phyloP scores from a whole-genome alignment of 2,113 vertebrate species.

The Menura novaehollandiae region DNA sequence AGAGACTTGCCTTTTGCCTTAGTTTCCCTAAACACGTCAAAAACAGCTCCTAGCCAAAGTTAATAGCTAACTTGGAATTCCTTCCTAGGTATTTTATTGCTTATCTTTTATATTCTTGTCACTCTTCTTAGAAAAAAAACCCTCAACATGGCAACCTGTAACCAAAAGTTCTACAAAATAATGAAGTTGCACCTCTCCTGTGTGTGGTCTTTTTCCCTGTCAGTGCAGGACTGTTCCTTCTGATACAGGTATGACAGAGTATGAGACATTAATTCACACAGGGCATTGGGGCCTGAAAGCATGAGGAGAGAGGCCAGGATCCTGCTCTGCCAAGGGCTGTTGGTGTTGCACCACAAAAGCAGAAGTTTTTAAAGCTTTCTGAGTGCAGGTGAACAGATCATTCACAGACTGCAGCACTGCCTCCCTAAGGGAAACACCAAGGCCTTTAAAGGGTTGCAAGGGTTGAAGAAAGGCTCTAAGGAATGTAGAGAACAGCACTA shows the following conservation, averaged over 20 bases:
- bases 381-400: not conserved
- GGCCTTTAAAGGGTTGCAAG: not conserved
- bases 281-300: not conserved
- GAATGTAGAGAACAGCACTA: not conserved
- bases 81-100: not conserved
- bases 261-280: not conserved
- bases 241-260: not conserved
- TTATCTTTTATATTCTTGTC: not conserved
- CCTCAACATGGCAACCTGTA: not conserved
- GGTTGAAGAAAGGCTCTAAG: not conserved
- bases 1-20: not conserved
- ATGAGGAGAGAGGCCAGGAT: not conserved
- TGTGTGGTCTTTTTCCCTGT: not conserved
- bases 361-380: not conserved
- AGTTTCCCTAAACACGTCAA: not conserved
- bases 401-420: not conserved
- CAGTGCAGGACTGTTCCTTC: not conserved
- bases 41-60: not conserved
- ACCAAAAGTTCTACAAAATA: not conserved
- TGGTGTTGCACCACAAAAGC: not conserved
- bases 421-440: not conserved
- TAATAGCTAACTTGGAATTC: not conserved
- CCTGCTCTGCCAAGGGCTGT: not conserved
- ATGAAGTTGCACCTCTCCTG: not conserved
- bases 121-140: not conserved